phyloP scores from a whole-genome alignment of 2,797 vertebrate species.

The Pelobates cultripes region DNA sequence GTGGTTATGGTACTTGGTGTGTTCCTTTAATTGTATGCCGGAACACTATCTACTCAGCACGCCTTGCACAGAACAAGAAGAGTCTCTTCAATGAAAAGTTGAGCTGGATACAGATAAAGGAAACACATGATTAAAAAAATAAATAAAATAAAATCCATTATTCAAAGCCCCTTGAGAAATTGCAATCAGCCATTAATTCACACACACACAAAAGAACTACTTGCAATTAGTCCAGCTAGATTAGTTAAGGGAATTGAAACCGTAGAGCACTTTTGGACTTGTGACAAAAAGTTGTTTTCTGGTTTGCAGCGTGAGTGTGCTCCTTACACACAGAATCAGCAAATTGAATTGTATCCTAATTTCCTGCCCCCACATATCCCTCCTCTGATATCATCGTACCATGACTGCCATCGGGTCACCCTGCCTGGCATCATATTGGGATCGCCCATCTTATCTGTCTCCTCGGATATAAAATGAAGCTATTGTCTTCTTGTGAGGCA shows the following conservation, averaged over 20 bases:
- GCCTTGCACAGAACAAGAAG: not conserved
- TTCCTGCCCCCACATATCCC: slow-evolving; percentile 32
- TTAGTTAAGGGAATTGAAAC: not conserved
- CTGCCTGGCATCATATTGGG: slow-evolving; percentile 19
- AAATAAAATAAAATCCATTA: slow-evolving; percentile 5
- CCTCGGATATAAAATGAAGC: slow-evolving; percentile 13
- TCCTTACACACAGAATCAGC: not conserved
- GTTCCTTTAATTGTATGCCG: too few species aligned
- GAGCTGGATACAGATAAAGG: slow-evolving; percentile 14
- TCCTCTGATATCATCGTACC: slow-evolving; percentile 1
- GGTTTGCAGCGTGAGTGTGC: not conserved
- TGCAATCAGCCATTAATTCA: slow-evolving; percentile 26
- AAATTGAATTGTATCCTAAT: not conserved
- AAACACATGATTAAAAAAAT: not conserved
- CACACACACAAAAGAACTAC: slow-evolving; percentile 1
- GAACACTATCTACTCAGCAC: too few species aligned
- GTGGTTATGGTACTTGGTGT: too few species aligned
- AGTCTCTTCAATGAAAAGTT: not conserved
- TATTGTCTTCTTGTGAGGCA: slow-evolving; percentile 31
- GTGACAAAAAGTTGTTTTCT: slow-evolving; percentile 15
- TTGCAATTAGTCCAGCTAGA: slow-evolving; percentile 16
- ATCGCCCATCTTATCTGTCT: slow-evolving; percentile 49
- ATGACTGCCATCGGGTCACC: slow-evolving; percentile 35
- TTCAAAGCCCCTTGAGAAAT: slow-evolving; percentile 9
- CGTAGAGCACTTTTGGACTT: not conserved